phyloP scores from a whole-genome alignment of 2,888 invertebrate genomes.

The Pharmacophagus antenor region DNA sequence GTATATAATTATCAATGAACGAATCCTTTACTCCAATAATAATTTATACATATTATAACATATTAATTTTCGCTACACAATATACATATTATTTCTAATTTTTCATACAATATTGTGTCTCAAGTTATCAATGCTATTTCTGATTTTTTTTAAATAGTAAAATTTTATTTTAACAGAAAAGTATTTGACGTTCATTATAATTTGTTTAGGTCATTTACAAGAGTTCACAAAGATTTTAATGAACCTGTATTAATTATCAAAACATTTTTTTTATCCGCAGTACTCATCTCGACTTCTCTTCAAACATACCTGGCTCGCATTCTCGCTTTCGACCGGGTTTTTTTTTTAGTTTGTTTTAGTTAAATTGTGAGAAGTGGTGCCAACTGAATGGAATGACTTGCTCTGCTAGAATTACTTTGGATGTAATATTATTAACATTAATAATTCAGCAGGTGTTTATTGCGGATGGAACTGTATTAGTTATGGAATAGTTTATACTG shows the following conservation, averaged over 20 bases:
- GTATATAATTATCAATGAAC: too few relatives aligned
- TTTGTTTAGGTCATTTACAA: slow-evolving; percentile 28
- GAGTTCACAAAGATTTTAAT: slow-evolving; percentile 28
- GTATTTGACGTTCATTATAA: slow-evolving; percentile 26
- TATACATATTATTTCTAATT: too few relatives aligned
- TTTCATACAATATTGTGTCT: not conserved
- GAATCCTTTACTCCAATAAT: too few relatives aligned
- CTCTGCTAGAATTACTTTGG: slow-evolving; percentile 3
- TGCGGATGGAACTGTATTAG: too few relatives aligned
- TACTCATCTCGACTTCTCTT: slow-evolving; percentile 24
- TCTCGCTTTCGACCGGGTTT: slow-evolving; percentile 22
- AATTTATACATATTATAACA: too few relatives aligned
- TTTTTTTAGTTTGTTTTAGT: slow-evolving; percentile 28
- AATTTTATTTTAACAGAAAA: slow-evolving; percentile 10
- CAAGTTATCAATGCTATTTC: not conserved
- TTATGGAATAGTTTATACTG: too few relatives aligned
- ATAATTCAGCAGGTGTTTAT: not conserved
- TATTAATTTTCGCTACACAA: too few relatives aligned
- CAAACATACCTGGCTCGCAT: slow-evolving; percentile 28
- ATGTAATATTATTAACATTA: not conserved
- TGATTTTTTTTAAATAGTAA: slow-evolving; percentile 3
- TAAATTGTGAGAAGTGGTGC: slow-evolving; percentile 28
- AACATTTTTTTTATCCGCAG: slow-evolving; percentile 27
- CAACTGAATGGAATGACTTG: slow-evolving; percentile 21
- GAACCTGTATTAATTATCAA: slow-evolving; percentile 31